Evolutionary conservation across 2,888 invertebrate species (phyloP), one percentile per base, ranked within the genome.

Genomic region (Amitus sp.): DNA sequence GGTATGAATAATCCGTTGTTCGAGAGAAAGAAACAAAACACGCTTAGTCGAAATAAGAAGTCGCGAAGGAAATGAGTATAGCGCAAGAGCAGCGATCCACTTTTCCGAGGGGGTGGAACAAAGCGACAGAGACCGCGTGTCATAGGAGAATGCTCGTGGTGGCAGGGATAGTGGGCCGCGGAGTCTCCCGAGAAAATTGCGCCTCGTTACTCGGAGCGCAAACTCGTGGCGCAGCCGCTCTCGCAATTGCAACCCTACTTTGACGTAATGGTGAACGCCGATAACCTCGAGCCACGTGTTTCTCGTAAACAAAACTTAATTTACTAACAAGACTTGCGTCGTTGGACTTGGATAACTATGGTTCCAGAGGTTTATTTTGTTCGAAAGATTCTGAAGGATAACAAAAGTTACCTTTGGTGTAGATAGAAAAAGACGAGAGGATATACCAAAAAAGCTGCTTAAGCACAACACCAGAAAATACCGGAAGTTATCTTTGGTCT

Each of bases 221-320:
- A 30, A n/a, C 59, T 58, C 52, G 55, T 2, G 15, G 56, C 63
- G 63, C 63, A 64, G 56, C 18, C 63, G 59, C 63, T n/a, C 15
- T 51, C 51, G 30, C 58, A 37, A 51, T 50, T 51, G 48, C 54
- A 58, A 59, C 59, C 45, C 50, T 37, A 19, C 10, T 33, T 42
- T 46, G 39, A 39, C 17, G 34, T 17, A 57, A 54, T 54, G 53
- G 53, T 56, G 56, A 53, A 66, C 55, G 49, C 47, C 37, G 49
- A 61, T 60, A 54, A 58, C 56, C 55, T 45, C 51, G 23, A 52
- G 65, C 74, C 73, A 74, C 73, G 74, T 74, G 73, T 67, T 69
- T 57, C 62, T 68, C 56, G 73, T 74, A 74, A 73, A 73, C 73
- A 73, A 69, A 64, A 55, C 52, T 42, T 23, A 52, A 63, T 66